Conservation (phyloP, 1,140 invertebrate genomes). For the Sminthurinus signatus region DNA sequence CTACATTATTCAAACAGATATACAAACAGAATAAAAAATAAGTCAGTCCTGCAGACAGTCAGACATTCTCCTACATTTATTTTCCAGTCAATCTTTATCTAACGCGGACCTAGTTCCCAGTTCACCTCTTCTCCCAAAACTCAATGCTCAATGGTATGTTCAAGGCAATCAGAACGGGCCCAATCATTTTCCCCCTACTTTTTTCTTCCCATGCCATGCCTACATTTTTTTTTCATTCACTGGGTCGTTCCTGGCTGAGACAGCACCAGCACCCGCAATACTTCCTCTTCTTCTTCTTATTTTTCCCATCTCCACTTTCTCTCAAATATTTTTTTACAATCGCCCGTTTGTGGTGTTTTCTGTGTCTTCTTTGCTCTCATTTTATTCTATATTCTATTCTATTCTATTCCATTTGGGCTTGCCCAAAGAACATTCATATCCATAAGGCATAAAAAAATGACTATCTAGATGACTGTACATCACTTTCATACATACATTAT, state of each 20-base stretch:
- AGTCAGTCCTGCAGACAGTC: neutral
- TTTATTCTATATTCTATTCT: too few species aligned
- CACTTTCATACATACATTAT: too few species aligned
- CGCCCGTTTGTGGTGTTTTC: too few species aligned
- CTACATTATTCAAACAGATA: neutral
- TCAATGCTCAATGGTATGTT: neutral
- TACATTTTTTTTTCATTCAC: conserved; percentile 44
- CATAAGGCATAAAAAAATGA: too few species aligned
- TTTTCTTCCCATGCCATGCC: neutral
- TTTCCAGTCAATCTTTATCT: conserved; percentile 14
- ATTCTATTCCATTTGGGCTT: too few species aligned
- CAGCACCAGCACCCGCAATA: too few species aligned
- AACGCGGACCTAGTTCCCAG: neutral
- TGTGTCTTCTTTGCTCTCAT: too few species aligned
- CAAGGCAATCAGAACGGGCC: conserved; percentile 11
- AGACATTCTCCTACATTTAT: conserved; percentile 9
- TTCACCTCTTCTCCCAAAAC: neutral
- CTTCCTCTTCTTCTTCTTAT: too few species aligned
- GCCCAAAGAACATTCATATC: too few species aligned
- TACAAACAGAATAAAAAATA: too few species aligned
- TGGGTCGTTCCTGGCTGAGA: conserved; percentile 19
- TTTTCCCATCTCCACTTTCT: neutral
- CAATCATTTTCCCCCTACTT: conserved; percentile 19
- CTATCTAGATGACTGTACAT: too few species aligned
- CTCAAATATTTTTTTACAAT: too few species aligned